phyloP scores from a whole-genome alignment of 2,797 vertebrate genomes.

The Diplodus puntazzo region DNA sequence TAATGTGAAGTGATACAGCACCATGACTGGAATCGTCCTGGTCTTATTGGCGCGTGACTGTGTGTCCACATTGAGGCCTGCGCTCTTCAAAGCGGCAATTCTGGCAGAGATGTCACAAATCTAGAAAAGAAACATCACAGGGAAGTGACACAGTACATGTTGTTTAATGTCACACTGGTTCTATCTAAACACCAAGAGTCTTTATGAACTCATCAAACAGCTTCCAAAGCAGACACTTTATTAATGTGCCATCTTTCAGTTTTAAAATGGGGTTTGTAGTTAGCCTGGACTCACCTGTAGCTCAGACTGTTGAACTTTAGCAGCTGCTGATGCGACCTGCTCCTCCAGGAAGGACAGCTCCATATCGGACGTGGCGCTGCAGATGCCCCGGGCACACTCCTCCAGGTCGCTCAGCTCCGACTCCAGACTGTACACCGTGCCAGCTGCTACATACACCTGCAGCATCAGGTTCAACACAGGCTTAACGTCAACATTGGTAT shows the following conservation, averaged over 20 bases:
- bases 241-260: not conserved
- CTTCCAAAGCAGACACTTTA: not conserved
- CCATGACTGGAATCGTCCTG: conserved; percentile 66
- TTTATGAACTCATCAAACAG: not conserved
- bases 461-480: not conserved
- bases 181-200: not conserved
- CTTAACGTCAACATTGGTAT: not conserved
- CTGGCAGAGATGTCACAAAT: conserved; percentile 83
- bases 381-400: conserved; percentile 90
- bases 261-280: not conserved
- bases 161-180: not conserved
- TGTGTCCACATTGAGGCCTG: conserved; percentile 84
- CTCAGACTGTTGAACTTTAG: conserved; percentile 95
- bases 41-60: conserved; percentile 70
- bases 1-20: conserved; percentile 27
- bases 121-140: conserved; percentile 55
- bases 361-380: conserved; percentile 85
- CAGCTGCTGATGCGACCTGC: conserved; percentile 94
- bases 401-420: conserved; percentile 92
- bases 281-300: conserved; percentile 87
- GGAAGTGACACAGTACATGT: not conserved
- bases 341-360: conserved; percentile 94
- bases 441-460: conserved; percentile 94
- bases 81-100: conserved; percentile 85
- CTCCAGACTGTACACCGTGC: conserved; percentile 92